Conservation (phyloP, 2,113 vertebrate species). For the Cranoglanis bouderius region DNA sequence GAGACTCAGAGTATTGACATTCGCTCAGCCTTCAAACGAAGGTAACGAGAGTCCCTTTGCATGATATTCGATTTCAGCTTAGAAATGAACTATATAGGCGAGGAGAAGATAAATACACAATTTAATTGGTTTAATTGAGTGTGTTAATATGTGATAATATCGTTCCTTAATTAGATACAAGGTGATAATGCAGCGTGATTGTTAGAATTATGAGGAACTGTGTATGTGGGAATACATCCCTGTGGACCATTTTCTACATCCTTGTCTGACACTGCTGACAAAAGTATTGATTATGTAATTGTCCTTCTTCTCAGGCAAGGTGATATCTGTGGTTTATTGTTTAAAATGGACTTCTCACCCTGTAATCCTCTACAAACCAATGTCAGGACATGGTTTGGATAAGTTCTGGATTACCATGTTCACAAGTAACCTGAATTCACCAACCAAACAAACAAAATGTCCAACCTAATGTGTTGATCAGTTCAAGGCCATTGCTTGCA, state of each 20-base stretch:
- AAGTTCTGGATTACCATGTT: constrained; percentile 33
- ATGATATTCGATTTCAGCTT: background rate
- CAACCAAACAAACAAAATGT: constrained; percentile 3
- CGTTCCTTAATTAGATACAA: background rate
- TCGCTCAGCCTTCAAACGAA: constrained; percentile 98
- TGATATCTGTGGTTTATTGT: constrained; percentile 21
- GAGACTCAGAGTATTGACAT: constrained; percentile 88
- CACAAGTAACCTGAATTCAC: constrained; percentile 62
- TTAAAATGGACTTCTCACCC: constrained; percentile 29
- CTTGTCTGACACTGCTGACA: background rate
- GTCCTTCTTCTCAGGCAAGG: constrained; percentile 11
- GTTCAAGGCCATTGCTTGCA: constrained; percentile 68
- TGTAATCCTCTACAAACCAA: constrained; percentile 53
- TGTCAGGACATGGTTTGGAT: constrained; percentile 62
- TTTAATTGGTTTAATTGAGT: background rate
- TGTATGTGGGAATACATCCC: background rate
- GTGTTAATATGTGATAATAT: background rate
- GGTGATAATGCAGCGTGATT: too few relatives aligned
- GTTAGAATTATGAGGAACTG: background rate
- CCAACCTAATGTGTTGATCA: constrained; percentile 55
- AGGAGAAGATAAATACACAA: background rate
- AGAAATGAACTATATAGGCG: background rate
- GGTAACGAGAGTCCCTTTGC: constrained; percentile 76
- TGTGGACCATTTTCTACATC: background rate
- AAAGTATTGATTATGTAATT: background rate